These are phyloP conservation scores for Leptinotarsa rubiginosa DNA, from an alignment of 2,888 invertebrate species.

Conservation along the genomic window DNA sequence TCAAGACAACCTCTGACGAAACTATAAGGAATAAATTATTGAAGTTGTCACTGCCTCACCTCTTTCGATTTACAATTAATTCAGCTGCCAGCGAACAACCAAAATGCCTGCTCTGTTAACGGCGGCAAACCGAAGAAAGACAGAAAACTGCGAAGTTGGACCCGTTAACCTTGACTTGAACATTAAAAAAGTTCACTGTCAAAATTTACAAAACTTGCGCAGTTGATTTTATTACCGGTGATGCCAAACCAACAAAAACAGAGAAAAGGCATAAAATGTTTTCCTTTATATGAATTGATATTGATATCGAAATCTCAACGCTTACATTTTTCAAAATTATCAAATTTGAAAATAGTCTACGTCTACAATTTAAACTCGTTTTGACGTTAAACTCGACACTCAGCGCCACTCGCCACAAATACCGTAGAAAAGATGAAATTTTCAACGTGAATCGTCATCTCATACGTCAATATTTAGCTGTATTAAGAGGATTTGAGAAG, in stretches of 20 bases:
- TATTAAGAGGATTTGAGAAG: too few relatives aligned
- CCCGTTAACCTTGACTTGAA: not conserved
- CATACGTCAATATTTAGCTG: too few relatives aligned
- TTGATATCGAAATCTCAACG: too few relatives aligned
- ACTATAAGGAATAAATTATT: conserved; percentile 19
- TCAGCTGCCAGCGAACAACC: conserved; percentile 11
- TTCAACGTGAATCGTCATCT: too few relatives aligned
- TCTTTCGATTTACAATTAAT: conserved; percentile 35
- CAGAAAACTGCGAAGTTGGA: conserved; percentile 25
- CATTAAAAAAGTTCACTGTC: conserved; percentile 1
- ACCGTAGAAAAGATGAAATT: too few relatives aligned
- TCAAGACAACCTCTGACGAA: conserved; percentile 3
- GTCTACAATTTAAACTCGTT: too few relatives aligned
- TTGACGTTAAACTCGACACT: too few relatives aligned
- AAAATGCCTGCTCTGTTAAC: conserved; percentile 36
- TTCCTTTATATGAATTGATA: too few relatives aligned
- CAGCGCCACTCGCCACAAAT: too few relatives aligned
- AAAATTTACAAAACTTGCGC: not conserved
- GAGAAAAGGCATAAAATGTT: too few relatives aligned
- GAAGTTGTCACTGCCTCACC: conserved; percentile 19
- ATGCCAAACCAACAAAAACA: not conserved
- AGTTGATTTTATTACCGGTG: not conserved
- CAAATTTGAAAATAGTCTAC: too few relatives aligned
- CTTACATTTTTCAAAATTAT: too few relatives aligned
- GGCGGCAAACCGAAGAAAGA: conserved; percentile 48